Percentiles rank a stretch among this genome's conserved stretches.
Evolutionary conservation across 2,888 invertebrate genomes (phyloP).

Genomic region (Mesochorus sp.): DNA sequence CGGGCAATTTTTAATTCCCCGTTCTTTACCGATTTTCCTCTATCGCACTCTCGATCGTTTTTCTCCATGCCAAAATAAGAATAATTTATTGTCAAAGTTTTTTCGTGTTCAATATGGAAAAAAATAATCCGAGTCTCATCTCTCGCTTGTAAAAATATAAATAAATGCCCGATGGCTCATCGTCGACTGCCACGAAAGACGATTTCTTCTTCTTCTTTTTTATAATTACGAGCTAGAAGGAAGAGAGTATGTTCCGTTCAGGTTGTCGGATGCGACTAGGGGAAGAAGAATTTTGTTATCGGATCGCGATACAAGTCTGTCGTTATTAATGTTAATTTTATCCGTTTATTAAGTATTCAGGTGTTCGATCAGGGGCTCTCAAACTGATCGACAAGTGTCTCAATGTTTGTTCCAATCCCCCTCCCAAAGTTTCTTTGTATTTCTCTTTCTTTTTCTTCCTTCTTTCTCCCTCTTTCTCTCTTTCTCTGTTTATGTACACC

Average conservation of each 20-base stretch:
- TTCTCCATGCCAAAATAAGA: constrained; percentile 69
- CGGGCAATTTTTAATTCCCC: constrained; percentile 69
- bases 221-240: background rate
- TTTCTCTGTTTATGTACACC: constrained; percentile 14
- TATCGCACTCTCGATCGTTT: constrained; percentile 68
- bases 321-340: constrained; percentile 82
- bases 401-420: background rate
- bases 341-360: constrained; percentile 82
- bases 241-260: constrained; percentile 59
- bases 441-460: background rate
- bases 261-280: constrained; percentile 76
- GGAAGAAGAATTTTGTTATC: constrained; percentile 72
- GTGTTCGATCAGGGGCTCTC: constrained; percentile 80
- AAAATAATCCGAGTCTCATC: too few relatives aligned
- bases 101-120: background rate
- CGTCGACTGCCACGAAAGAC: constrained; percentile 5
- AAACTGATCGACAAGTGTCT: constrained; percentile 48
- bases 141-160: too few relatives aligned
- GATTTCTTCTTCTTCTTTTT: constrained; percentile 42
- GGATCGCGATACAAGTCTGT: constrained; percentile 72
- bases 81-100: background rate
- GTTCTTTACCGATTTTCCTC: constrained; percentile 70
- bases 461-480: background rate
- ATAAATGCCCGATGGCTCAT: too few relatives aligned
- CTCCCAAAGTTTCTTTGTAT: background rate